phyloP scores from a whole-genome alignment of 2,888 invertebrate genomes.

The Hirtodrosophila alboralis region DNA sequence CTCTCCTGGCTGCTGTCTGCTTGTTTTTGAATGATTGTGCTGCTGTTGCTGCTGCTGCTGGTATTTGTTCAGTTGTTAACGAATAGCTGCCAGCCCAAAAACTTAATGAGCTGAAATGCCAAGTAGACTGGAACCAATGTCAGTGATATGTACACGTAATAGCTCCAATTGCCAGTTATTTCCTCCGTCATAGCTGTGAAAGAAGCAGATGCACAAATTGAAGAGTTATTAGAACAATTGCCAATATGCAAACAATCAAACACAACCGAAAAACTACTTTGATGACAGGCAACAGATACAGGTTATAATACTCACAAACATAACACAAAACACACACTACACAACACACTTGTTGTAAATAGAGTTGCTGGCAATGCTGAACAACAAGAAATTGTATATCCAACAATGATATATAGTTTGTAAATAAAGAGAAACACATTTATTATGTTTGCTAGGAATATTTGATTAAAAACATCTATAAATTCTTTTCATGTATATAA shows the following conservation, averaged over 20 bases:
- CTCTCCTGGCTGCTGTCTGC: slow-evolving; percentile 9
- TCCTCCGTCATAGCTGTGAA: slow-evolving; percentile 83
- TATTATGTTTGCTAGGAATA: slow-evolving; percentile 47
- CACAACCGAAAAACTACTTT: slow-evolving; percentile 12
- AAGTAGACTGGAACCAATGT: slow-evolving; percentile 84
- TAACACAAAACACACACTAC: slow-evolving; percentile 6
- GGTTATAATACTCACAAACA: slow-evolving; percentile 9
- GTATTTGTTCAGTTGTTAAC: slow-evolving; percentile 83
- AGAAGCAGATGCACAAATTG: slow-evolving; percentile 12
- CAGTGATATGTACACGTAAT: slow-evolving; percentile 82
- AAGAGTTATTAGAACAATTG: slow-evolving; percentile 49
- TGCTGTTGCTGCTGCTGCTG: background rate
- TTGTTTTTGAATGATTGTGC: background rate
- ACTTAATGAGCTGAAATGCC: slow-evolving; percentile 83
- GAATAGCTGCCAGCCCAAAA: slow-evolving; percentile 84
- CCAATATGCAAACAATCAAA: slow-evolving; percentile 33
- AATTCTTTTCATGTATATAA: slow-evolving; percentile 32
- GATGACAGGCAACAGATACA: slow-evolving; percentile 29
- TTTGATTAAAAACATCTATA: slow-evolving; percentile 69
- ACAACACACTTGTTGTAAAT: slow-evolving; percentile 23
- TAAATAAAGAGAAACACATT: slow-evolving; percentile 44
- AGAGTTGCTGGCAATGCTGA: slow-evolving; percentile 31
- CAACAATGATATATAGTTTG: slow-evolving; percentile 29
- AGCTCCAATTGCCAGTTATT: slow-evolving; percentile 83
- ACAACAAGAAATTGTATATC: slow-evolving; percentile 9